Base-by-base conservation (phyloP, 2,888 invertebrate species). In the Diaphora mendica region DNA sequence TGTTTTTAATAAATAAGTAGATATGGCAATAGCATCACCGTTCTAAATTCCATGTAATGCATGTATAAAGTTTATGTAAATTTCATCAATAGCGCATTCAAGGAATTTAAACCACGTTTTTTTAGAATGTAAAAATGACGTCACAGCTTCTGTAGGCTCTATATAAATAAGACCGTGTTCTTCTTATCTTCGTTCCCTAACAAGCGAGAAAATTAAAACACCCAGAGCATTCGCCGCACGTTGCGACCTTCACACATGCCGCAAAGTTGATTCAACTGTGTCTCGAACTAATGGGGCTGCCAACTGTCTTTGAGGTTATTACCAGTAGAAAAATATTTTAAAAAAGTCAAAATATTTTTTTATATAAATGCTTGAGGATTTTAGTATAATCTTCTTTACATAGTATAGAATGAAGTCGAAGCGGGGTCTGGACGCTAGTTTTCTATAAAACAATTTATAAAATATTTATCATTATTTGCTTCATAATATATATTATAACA, bases 191-290 rank as follows among this genome's bases (percentile, higher is more conserved):
- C 39, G 15, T 69, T 26, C 69, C 20, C 17, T 7, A 30, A 42
- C 20, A 23, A 69, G 39, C 62, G 11, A 26, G 11, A 69, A 69
- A 59, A 69, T 20, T 69, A 42, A 69, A 42, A 17, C 20, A 30
- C 0, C 2, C 23, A 20, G 44, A 44, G 26, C 44, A 67, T 33
- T 48, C 30, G 33, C 62, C 42, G 55, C n/a, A 68, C 59, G 23
- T 42, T 69, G 9, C 55, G 70, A 64, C 73, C 73, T 74, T 74
- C 73, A 70, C 26, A 64, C 44, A 35, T 42, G 26, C 48, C 48
- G 51, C 67, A 62, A 23, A 73, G 74, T 72, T 83, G 80, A 85
- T 77, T 86, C 87, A 87, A 72, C 77, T 66, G 70, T 76, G 81
- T 82, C 72, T 71, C 71, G 79, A 80, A 74, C 72, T 62, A 30